Evolutionary conservation across 2,113 vertebrate genomes (phyloP).

Genomic region (Percina caprodes): DNA sequence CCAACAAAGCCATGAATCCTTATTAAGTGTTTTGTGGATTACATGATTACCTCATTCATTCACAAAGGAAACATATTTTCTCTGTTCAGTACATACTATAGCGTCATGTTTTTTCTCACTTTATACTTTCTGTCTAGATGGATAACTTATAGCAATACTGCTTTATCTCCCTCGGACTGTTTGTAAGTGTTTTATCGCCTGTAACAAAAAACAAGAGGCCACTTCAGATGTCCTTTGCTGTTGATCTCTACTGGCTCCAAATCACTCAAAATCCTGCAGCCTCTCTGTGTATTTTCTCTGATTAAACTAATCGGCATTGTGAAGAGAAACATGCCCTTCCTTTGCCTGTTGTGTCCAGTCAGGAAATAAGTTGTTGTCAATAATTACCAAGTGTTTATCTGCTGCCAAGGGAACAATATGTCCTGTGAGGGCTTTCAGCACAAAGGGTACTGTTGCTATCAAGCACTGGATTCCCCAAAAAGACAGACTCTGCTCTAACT

Average conservation of each 20-base stretch:
- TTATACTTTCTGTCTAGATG: slow-evolving; percentile 1
- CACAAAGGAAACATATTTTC: slow-evolving; percentile 8
- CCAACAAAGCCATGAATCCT: slow-evolving; percentile 24
- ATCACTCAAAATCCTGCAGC: slow-evolving; percentile 23
- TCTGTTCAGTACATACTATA: no score
- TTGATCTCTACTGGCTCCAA: slow-evolving; percentile 13
- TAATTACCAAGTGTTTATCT: slow-evolving; percentile 59
- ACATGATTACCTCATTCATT: slow-evolving; percentile 18
- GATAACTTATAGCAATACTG: neutral
- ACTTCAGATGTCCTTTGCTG: neutral
- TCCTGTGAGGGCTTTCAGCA: slow-evolving; percentile 42
- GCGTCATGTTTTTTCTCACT: neutral
- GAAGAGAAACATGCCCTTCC: slow-evolving; percentile 39
- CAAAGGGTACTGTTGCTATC: neutral
- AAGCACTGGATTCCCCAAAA: neutral
- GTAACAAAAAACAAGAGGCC: slow-evolving; percentile 1
- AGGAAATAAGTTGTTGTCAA: slow-evolving; percentile 57
- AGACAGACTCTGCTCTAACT: neutral
- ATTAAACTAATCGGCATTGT: slow-evolving; percentile 49
- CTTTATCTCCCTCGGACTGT: neutral
- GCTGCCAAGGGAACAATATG: slow-evolving; percentile 24
- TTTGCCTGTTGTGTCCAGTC: slow-evolving; percentile 40
- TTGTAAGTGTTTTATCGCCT: slow-evolving; percentile 20
- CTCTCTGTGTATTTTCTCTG: neutral
- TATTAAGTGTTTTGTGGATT: slow-evolving; percentile 34